phyloP scores from a whole-genome alignment of 2,888 invertebrate genomes.

The Xiphydria camelus region DNA sequence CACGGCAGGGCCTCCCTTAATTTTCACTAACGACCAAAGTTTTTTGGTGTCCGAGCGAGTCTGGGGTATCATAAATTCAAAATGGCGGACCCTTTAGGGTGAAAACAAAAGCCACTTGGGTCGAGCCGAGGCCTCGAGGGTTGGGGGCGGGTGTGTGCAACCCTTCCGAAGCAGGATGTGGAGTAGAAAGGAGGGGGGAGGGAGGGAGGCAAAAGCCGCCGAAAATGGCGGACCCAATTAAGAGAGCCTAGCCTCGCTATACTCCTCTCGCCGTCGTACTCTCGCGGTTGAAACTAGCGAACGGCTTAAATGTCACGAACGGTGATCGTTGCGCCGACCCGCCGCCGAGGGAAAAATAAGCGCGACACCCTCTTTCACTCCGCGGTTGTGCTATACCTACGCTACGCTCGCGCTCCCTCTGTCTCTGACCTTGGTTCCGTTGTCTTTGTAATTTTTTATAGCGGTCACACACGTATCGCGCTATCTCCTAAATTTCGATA shows the following conservation, averaged over 20 bases:
- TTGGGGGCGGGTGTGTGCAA: slow-evolving; percentile 41
- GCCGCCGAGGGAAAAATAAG: too few relatives aligned
- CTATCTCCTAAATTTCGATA: too few relatives aligned
- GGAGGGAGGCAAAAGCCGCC: slow-evolving; percentile 40
- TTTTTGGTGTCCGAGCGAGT: slow-evolving; percentile 54
- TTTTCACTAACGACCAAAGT: slow-evolving; percentile 55
- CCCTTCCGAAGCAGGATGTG: slow-evolving; percentile 47
- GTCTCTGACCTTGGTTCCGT: too few relatives aligned
- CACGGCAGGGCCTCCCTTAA: slow-evolving; percentile 32
- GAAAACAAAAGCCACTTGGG: slow-evolving; percentile 57
- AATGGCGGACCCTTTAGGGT: slow-evolving; percentile 53
- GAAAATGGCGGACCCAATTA: slow-evolving; percentile 59
- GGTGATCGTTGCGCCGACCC: too few relatives aligned
- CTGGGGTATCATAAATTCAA: slow-evolving; percentile 56
- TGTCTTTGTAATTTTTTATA: too few relatives aligned
- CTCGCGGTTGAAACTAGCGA: too few relatives aligned
- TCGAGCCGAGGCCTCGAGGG: slow-evolving; percentile 35
- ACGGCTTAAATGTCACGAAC: too few relatives aligned
- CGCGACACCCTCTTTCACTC: too few relatives aligned
- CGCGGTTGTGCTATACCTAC: too few relatives aligned
- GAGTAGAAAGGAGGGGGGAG: slow-evolving; percentile 31
- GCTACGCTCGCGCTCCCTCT: too few relatives aligned
- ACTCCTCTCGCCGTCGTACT: too few relatives aligned
- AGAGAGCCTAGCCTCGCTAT: slow-evolving; percentile 43
- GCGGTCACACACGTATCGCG: too few relatives aligned